Evolutionary conservation across 2,888 invertebrate genomes (phyloP).

Genomic region (Lordiphosa fenestrarum): DNA sequence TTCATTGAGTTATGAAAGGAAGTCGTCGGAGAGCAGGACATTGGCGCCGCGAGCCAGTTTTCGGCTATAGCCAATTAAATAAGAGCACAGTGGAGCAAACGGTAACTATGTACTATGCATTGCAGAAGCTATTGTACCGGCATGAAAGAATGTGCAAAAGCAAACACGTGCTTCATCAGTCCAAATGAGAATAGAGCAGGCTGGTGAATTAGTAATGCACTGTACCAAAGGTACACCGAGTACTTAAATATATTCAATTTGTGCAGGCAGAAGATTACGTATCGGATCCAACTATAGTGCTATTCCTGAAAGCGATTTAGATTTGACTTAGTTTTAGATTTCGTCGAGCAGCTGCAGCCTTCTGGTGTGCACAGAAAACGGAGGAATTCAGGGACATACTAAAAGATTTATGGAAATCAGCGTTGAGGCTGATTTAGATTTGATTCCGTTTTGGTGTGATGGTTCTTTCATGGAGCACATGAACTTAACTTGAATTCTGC

Average conservation of each 20-base stretch:
- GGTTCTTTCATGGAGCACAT: too few species aligned
- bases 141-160: conserved; percentile 4
- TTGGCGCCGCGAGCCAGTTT: conserved; percentile 21
- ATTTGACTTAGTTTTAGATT: too few species aligned
- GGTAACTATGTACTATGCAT: background rate
- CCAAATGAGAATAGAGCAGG: conserved; percentile 33
- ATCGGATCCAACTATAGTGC: too few species aligned
- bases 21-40: conserved; percentile 21
- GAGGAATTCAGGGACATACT: too few species aligned
- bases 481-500: too few species aligned
- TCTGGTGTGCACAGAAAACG: too few species aligned
- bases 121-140: conserved; percentile 4
- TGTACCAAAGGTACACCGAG: background rate
- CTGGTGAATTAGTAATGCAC: conserved; percentile 32
- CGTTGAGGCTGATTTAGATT: too few species aligned
- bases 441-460: too few species aligned
- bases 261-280: too few species aligned
- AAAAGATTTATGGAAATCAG: too few species aligned
- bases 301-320: too few species aligned
- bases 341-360: too few species aligned
- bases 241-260: conserved; percentile 4
- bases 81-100: conserved; percentile 25
- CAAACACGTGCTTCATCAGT: conserved; percentile 40
- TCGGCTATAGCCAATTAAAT: conserved; percentile 47
- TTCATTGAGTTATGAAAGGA: conserved; percentile 13